Conservation (phyloP, 2,888 invertebrate genomes). For the Tholera decimalis region DNA sequence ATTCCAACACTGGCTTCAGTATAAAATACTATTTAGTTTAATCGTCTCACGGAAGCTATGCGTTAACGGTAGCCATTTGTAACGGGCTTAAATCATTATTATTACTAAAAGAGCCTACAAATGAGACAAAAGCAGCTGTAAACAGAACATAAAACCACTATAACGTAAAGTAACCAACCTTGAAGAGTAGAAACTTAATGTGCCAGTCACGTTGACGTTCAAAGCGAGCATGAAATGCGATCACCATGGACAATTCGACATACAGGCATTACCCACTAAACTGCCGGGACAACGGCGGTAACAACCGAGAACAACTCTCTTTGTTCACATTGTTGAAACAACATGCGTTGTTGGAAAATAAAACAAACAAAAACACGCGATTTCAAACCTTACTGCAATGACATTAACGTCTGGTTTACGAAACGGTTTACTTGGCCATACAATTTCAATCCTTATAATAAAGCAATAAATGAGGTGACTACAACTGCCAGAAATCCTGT, state of each 20-base stretch:
- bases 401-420: neutral
- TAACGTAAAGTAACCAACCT: constrained; percentile 50
- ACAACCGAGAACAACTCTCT: constrained; percentile 48
- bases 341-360: constrained; percentile 10
- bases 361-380: constrained; percentile 11
- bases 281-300: constrained; percentile 54
- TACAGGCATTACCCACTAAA: constrained; percentile 46
- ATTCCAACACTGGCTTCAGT: neutral
- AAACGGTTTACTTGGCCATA: constrained; percentile 1
- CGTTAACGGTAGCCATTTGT: neutral
- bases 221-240: constrained; percentile 59
- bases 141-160: constrained; percentile 35
- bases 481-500: constrained; percentile 1
- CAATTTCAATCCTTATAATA: constrained; percentile 33
- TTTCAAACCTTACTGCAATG: constrained; percentile 20
- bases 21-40: neutral
- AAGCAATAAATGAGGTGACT: constrained; percentile 7
- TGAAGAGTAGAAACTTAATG: constrained; percentile 57
- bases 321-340: constrained; percentile 48
- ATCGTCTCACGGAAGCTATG: neutral
- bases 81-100: constrained; percentile 19
- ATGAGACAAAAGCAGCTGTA: constrained; percentile 30
- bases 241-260: constrained; percentile 50
- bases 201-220: constrained; percentile 46
- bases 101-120: constrained; percentile 11